phyloP scores from a whole-genome alignment of 1,140 invertebrate species.

The Tetramorium simillimum region DNA sequence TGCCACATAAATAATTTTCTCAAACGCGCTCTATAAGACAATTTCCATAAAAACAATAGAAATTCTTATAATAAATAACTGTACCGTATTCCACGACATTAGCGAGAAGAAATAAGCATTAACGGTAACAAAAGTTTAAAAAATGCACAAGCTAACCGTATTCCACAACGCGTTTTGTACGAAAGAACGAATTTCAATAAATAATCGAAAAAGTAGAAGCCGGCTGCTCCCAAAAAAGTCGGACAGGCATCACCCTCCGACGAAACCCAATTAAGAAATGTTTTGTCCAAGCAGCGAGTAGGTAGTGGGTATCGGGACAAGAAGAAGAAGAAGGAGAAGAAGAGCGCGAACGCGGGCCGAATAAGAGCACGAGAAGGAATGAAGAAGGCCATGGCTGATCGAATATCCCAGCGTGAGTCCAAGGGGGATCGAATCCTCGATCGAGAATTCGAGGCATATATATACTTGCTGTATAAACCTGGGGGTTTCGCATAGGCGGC shows the following conservation, averaged over 20 bases:
- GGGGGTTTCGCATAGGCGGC: slow-evolving; percentile 82
- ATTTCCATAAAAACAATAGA: neutral
- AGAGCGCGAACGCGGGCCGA: slow-evolving; percentile 71
- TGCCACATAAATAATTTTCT: neutral
- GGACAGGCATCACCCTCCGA: slow-evolving; percentile 66
- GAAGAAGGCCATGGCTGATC: slow-evolving; percentile 78
- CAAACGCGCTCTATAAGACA: neutral
- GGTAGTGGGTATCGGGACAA: slow-evolving; percentile 62
- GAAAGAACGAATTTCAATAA: slow-evolving; percentile 62
- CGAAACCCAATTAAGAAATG: slow-evolving; percentile 86
- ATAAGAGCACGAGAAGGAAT: slow-evolving; percentile 77
- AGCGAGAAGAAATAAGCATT: neutral
- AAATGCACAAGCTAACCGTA: neutral
- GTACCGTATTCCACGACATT: neutral
- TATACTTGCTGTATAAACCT: slow-evolving; percentile 76
- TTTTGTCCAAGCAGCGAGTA: slow-evolving; percentile 82
- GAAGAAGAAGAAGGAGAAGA: slow-evolving; percentile 57
- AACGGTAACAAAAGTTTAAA: neutral
- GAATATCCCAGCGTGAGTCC: slow-evolving; percentile 81
- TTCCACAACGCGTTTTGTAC: neutral
- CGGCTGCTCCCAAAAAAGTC: slow-evolving; percentile 55
- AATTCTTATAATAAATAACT: neutral
- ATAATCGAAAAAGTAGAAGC: slow-evolving; percentile 67
- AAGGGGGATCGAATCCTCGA: slow-evolving; percentile 79
- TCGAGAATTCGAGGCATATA: slow-evolving; percentile 79